Base-by-base conservation (phyloP, 2,797 vertebrate species). In the Toxotes lorentzi region DNA sequence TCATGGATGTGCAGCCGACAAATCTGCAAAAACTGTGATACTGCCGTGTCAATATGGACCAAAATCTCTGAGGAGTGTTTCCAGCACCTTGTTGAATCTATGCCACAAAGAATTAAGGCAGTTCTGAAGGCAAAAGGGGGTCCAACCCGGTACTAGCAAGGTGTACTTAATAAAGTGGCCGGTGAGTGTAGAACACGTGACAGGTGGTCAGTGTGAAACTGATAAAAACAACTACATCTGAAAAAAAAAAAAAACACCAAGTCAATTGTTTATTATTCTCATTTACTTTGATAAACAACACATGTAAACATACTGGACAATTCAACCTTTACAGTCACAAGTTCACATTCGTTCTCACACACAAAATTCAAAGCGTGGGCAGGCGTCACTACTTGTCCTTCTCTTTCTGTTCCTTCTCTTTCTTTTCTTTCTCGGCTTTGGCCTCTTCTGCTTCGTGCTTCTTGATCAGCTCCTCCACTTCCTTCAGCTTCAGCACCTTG, bases 331-430 rank as follows among this genome's bases (percentile, higher is more conserved):
- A 50, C 30, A 53, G 13, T 56, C 54, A 56, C 51, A 71, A 23
- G 17, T 34, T 56, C 35, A n/a, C 67, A 62, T 27, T 74, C 62
- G 0, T 21, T 70, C 76, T 60, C 54, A 41, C 47, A 70, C 61
- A 51, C 38, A 56, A 23, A 58, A 67, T 21, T 27, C 4, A 16
- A 6, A 17, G 12, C n/a, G 43, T 5, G 6, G 5, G 16, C 4
- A n/a, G 27, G 13, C 6, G 0, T 2, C 23, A 34, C 66, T 72
- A 97, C 95, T 97, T 98, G 54, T 98, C 97, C 84, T 99, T 98
- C 75, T 98, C 97, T 76, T 96, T 98, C 92, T 98, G 97, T 75
- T 98, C 97, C 81, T 97, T 99, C 53, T 98, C 97, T 61, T 99
- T 98, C 94, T 99, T 98, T 88, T 97, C 97, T 41, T 96, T 97